Conservation (phyloP, 2,113 vertebrate species). For the Vidua chalybeata region DNA sequence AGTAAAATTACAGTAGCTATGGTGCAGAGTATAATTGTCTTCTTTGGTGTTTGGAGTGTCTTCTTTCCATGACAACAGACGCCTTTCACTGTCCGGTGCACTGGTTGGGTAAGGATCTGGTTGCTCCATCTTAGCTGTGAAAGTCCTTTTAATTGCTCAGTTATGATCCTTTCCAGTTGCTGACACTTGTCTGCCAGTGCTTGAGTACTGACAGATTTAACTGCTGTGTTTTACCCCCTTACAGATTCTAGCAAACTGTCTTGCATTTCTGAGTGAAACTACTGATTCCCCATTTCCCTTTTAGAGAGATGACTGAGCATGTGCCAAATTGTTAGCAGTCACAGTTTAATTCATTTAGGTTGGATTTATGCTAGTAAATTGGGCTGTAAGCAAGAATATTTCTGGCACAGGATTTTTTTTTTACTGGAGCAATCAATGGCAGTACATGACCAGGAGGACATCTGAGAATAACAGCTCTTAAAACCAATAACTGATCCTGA, state of each 20-base stretch:
- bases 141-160: neutral
- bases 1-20: neutral
- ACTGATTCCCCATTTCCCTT: neutral
- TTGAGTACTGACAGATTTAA: neutral
- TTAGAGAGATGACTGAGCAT: neutral
- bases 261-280: neutral
- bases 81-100: neutral
- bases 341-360: neutral
- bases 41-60: neutral
- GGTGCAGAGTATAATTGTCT: neutral
- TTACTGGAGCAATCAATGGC: neutral
- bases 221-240: neutral
- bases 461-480: neutral
- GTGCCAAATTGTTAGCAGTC: neutral
- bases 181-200: neutral
- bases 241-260: neutral
- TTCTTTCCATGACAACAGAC: neutral
- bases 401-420: neutral
- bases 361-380: neutral
- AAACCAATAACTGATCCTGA: neutral
- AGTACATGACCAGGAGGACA: neutral
- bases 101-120: neutral
- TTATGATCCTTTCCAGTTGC: neutral
- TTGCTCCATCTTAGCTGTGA: neutral
- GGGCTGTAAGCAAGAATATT: neutral